Evolutionary conservation across 2,888 invertebrate species (phyloP).

Genomic region (Xylota sylvarum): DNA sequence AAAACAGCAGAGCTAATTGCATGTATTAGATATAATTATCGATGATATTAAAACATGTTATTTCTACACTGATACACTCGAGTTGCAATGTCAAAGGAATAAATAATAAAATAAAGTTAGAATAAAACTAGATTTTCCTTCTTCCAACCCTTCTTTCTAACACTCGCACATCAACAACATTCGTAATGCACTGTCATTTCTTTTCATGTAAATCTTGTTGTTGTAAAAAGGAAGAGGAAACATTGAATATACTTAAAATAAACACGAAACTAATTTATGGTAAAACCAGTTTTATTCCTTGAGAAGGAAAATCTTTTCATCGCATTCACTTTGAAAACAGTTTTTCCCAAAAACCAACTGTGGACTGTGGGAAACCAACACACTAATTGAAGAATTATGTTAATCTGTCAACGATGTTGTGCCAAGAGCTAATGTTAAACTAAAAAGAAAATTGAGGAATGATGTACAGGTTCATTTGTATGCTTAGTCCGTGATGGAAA

Average conservation of each 20-base stretch:
- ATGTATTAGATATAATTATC: not conserved
- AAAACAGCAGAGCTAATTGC: not conserved
- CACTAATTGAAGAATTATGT: conserved; percentile 58
- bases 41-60: not conserved
- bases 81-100: not conserved
- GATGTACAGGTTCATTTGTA: conserved; percentile 4
- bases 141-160: not conserved
- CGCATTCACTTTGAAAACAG: conserved; percentile 9
- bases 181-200: not conserved
- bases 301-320: conserved; percentile 34
- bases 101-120: not conserved
- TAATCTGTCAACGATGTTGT: conserved; percentile 26
- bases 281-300: conserved; percentile 44
- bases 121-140: not conserved
- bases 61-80: not conserved
- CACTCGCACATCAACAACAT: not conserved
- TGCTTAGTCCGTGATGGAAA: not conserved
- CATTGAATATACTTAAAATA: conserved; percentile 17
- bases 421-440: not conserved
- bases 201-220: not conserved
- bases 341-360: conserved; percentile 35
- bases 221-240: not conserved
- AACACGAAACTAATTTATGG: conserved; percentile 18
- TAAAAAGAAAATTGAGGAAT: conserved; percentile 2
- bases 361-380: conserved; percentile 47